These are phyloP conservation scores for Malacoctenus gilli DNA, from an alignment of 2,797 vertebrate genomes.

Conservation along the genomic window DNA sequence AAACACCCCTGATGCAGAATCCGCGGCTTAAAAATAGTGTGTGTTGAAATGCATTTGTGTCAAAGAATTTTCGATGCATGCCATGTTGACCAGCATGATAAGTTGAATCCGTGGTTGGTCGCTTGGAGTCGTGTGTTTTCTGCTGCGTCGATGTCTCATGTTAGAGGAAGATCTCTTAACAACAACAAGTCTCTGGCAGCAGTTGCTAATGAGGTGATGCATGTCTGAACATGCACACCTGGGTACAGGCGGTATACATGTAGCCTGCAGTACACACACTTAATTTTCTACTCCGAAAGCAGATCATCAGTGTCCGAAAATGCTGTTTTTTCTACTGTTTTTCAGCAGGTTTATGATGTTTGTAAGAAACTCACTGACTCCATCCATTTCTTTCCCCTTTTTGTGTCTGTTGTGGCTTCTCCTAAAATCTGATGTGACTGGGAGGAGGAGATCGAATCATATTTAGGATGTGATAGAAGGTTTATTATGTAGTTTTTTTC, in stretches of 20 bases:
- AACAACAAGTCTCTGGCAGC: slow-evolving; percentile 70
- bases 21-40: no score
- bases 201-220: slow-evolving; percentile 68
- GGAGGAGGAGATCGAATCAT: neutral
- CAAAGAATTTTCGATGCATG: no score
- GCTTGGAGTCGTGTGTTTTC: slow-evolving; percentile 23
- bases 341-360: slow-evolving; percentile 4
- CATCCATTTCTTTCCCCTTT: neutral
- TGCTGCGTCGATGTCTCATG: slow-evolving; percentile 27
- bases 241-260: slow-evolving; percentile 55
- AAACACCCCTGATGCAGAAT: no score
- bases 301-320: slow-evolving; percentile 16
- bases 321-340: slow-evolving; percentile 17
- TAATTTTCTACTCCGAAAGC: slow-evolving; percentile 35
- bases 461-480: neutral
- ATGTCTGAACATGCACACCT: slow-evolving; percentile 76
- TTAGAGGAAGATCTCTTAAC: slow-evolving; percentile 43
- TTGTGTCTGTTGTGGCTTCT: no score
- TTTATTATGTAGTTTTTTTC: slow-evolving; percentile 13
- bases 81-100: no score
- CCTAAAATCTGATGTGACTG: no score
- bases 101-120: slow-evolving; percentile 9
- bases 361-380: neutral
- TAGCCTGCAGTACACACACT: slow-evolving; percentile 50
- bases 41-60: no score